Evolutionary conservation across 2,113 vertebrate species (phyloP), one percentile per base, ranked within the genome.

Genomic region (Elephantulus edwardii): DNA sequence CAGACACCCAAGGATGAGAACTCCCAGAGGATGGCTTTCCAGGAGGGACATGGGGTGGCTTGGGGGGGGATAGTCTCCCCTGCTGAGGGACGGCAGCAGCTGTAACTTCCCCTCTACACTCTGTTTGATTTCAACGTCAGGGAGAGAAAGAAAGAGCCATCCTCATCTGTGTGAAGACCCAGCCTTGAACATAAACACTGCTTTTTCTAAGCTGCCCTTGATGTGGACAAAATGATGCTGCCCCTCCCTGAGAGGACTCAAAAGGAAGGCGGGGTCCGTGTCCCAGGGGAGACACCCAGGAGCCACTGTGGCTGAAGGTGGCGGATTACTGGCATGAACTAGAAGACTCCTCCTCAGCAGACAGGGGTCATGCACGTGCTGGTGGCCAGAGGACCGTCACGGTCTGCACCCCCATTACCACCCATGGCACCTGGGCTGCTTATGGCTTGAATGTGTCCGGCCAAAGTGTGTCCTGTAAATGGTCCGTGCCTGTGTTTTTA

Each of bases 21-120:
- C n/a, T n/a, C n/a, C n/a, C n/a, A n/a, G n/a, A n/a, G n/a, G 54
- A 10, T 10, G 48, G 48, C 7, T 62, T 24, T 58, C 56, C 56
- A 9, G 33, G 19, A 5, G 33, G 35, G 64, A 19, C 6, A n/a
- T 5, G 12, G 64, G n/a, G n/a, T 33, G 5, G 33, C 3, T 48
- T 50, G 40, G 3, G 0, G 4, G 14, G 8, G 35, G 40, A 30
- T 8, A 0, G 2, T 62, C 74, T 16, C 42, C 44, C 24, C 38
- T 44, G 89, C 48, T 13, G 2, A 16, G 5, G 74, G 42, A 6
- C 3, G 2, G 16, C 1, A 6, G 4, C 7, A 0, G 2, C 0
- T 0, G 8, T 1, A 7, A 52, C 33, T 38, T 50, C 52, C 20
- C 50, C 12, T 30, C 66, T 12, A 20, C 0, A 6, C 33, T 19